phyloP scores from a whole-genome alignment of 1,140 invertebrate genomes.

The Harlomillsia oculata region DNA sequence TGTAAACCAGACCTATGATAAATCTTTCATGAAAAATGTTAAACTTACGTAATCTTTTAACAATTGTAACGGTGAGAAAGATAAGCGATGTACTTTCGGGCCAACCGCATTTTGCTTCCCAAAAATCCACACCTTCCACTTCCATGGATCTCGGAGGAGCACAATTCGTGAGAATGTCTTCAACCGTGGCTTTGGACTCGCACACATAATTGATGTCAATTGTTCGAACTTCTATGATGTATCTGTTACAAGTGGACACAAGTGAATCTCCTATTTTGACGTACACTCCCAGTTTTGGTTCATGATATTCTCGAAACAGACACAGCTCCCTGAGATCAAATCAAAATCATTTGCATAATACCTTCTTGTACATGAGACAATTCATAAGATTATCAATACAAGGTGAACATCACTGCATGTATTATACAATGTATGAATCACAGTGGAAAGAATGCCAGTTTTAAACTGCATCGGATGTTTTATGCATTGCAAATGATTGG shows the following conservation, averaged over 20 bases:
- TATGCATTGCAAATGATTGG: constrained; percentile 1
- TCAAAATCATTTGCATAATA: background rate
- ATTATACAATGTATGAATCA: constrained; percentile 19
- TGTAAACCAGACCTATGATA: background rate
- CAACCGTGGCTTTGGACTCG: background rate
- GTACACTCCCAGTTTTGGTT: constrained; percentile 13
- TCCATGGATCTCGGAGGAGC: constrained; percentile 5
- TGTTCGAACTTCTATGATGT: constrained; percentile 3
- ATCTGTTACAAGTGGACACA: too few species aligned
- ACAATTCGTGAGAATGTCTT: constrained; percentile 4
- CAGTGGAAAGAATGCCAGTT: constrained; percentile 16
- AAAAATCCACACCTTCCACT: constrained; percentile 9
- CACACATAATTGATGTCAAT: constrained; percentile 16
- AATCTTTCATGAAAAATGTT: background rate
- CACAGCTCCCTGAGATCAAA: constrained; percentile 15
- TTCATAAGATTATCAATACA: background rate
- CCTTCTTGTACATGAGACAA: background rate
- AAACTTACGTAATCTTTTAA: constrained; percentile 5
- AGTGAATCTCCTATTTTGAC: background rate
- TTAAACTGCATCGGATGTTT: background rate
- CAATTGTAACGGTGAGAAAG: constrained; percentile 9
- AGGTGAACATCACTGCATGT: background rate
- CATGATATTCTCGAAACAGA: constrained; percentile 13
- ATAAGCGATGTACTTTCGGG: constrained; percentile 9
- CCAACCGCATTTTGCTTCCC: constrained; percentile 18